phyloP scores from a whole-genome alignment of 2,797 vertebrate species.

The Chrysocyon brachyurus region DNA sequence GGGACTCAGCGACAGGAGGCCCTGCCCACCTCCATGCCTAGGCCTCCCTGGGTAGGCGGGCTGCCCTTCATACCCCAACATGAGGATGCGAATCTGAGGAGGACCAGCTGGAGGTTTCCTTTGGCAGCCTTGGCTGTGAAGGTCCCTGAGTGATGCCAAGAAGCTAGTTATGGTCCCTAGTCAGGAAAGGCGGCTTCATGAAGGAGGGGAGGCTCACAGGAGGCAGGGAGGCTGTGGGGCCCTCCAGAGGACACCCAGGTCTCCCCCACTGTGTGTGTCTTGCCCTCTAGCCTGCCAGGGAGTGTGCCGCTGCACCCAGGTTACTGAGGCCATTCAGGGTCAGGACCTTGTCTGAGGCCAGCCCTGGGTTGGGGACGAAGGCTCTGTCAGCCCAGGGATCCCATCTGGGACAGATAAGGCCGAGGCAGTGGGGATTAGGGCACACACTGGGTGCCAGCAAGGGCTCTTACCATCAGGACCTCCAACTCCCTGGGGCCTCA shows the following conservation, averaged over 20 bases:
- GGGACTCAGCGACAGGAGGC: too few species aligned
- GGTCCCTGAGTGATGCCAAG: not conserved
- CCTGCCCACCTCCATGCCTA: too few species aligned
- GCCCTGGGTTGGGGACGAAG: not conserved
- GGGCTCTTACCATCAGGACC: not conserved
- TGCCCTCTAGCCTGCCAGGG: accelerated
- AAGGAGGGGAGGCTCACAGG: too few species aligned
- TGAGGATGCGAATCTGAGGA: not conserved
- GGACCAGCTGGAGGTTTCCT: too few species aligned
- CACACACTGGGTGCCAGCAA: not conserved
- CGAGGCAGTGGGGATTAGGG: not conserved
- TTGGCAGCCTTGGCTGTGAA: not conserved
- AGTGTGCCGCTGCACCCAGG: accelerated
- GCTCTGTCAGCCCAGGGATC: not conserved
- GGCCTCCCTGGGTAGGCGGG: too few species aligned
- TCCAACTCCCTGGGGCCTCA: not conserved
- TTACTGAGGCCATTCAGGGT: not conserved
- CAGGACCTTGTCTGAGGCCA: not conserved
- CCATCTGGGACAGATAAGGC: not conserved
- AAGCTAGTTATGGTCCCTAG: not conserved
- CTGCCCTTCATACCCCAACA: too few species aligned
- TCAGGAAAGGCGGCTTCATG: not conserved
- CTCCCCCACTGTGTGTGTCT: not conserved
- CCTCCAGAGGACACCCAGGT: not conserved
- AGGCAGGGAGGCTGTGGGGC: not conserved